A percentile compares a stretch with the other conserved stretches of the same genome.
Evolutionary conservation across 1,140 invertebrate genomes (phyloP).

Genomic region (Platyura marginata): DNA sequence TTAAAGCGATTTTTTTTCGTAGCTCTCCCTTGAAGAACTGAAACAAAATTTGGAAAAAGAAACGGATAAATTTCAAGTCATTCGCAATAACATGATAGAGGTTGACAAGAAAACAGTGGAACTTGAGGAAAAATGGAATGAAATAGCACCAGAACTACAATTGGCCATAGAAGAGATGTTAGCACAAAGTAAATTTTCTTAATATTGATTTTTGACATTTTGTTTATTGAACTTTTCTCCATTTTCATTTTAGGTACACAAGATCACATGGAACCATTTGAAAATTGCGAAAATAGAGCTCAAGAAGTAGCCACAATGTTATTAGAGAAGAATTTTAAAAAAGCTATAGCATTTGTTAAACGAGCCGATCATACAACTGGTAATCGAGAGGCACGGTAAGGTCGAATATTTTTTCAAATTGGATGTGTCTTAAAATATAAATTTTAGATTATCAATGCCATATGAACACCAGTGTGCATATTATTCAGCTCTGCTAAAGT

Average conservation of each 20-base stretch:
- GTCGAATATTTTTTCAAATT: neutral
- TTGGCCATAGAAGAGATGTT: constrained; percentile 23
- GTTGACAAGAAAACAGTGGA: constrained; percentile 20
- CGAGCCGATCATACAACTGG: neutral
- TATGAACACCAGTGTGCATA: constrained; percentile 17
- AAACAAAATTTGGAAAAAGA: constrained; percentile 34
- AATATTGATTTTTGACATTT: too few species aligned
- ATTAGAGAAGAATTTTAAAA: neutral
- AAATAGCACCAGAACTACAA: constrained; percentile 21
- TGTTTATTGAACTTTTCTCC: neutral
- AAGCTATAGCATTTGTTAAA: neutral
- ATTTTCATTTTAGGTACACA: constrained; percentile 4
- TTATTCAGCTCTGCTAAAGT: constrained; percentile 13
- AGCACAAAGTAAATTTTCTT: constrained; percentile 10
- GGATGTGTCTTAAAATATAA: neutral
- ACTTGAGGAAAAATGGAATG: constrained; percentile 26
- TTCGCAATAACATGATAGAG: constrained; percentile 31
- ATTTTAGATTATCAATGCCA: neutral
- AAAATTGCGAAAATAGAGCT: constrained; percentile 14
- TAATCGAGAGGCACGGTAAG: too few species aligned
- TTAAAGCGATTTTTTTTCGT: constrained; percentile 4
- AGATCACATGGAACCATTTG: constrained; percentile 12
- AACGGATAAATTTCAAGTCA: constrained; percentile 32
- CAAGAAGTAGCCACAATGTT: too few species aligned
- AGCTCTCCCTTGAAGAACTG: constrained; percentile 37